phyloP scores from a whole-genome alignment of 2,888 invertebrate genomes.

The Drosophila prostipennis region DNA sequence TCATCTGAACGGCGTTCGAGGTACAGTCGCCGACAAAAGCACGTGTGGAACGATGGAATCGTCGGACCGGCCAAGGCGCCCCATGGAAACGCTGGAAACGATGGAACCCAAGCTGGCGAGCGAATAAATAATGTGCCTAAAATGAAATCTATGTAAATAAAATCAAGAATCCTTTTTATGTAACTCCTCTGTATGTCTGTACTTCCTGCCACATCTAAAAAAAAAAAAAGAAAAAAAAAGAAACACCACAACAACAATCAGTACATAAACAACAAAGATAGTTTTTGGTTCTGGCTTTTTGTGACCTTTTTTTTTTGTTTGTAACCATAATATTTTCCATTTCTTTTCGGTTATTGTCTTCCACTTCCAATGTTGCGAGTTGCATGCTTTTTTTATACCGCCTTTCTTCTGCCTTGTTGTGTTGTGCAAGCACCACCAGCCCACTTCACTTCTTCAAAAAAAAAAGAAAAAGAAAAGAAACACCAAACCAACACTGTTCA shows the following conservation, averaged over 20 bases:
- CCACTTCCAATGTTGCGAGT: constrained; percentile 8
- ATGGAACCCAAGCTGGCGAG: constrained; percentile 5
- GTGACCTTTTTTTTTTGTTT: not conserved
- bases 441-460: constrained; percentile 7
- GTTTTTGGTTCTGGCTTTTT: constrained; percentile 3
- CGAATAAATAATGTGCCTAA: constrained; percentile 19
- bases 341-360: not conserved
- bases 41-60: constrained; percentile 30
- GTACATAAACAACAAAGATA: constrained; percentile 15
- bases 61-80: constrained; percentile 10
- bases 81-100: not conserved
- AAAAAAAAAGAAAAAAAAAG: not conserved
- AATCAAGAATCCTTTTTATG: constrained; percentile 27
- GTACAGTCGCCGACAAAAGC: constrained; percentile 16
- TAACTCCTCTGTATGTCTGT: constrained; percentile 25
- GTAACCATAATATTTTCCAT: constrained; percentile 3
- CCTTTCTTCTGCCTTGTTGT: constrained; percentile 9
- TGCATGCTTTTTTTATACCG: constrained; percentile 14
- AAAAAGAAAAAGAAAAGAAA: not conserved
- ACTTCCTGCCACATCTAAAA: constrained; percentile 8
- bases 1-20: constrained; percentile 51
- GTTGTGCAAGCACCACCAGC: constrained; percentile 14
- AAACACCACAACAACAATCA: constrained; percentile 19
- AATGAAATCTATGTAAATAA: constrained; percentile 38
- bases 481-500: not conserved